Conservation (phyloP, 1,140 invertebrate genomes). For the Eubasilissa regina region DNA sequence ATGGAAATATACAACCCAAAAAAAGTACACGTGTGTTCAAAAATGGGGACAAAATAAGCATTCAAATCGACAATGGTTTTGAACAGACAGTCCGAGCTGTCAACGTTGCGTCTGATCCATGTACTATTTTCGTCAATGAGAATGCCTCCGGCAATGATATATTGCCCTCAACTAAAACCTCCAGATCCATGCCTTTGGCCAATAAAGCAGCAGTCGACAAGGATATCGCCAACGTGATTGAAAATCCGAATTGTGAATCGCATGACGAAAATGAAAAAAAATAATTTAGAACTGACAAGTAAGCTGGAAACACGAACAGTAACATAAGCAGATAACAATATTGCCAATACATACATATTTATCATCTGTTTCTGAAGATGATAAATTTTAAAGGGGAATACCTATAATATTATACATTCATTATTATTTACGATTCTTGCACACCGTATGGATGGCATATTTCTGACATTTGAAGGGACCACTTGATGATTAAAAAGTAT, state of each 20-base stretch:
- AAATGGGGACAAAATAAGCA: slow-evolving; percentile 16
- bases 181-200: slow-evolving; percentile 2
- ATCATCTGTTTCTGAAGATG: no score
- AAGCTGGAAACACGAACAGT: no score
- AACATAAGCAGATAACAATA: no score
- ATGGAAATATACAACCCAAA: slow-evolving; percentile 17
- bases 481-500: slow-evolving; percentile 29
- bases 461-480: slow-evolving; percentile 30
- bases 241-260: neutral
- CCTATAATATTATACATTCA: no score
- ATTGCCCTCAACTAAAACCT: neutral
- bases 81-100: neutral
- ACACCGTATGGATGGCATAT: neutral
- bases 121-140: slow-evolving; percentile 16
- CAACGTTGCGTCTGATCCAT: neutral
- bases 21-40: neutral
- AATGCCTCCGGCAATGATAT: neutral
- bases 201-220: neutral
- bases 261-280: no score
- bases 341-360: no score
- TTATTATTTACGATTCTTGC: no score
- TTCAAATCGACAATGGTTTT: slow-evolving; percentile 10
- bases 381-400: no score
- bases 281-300: no score
- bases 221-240: slow-evolving; percentile 12